Conservation (phyloP, 2,113 vertebrate species). For the Podilymbus podiceps region DNA sequence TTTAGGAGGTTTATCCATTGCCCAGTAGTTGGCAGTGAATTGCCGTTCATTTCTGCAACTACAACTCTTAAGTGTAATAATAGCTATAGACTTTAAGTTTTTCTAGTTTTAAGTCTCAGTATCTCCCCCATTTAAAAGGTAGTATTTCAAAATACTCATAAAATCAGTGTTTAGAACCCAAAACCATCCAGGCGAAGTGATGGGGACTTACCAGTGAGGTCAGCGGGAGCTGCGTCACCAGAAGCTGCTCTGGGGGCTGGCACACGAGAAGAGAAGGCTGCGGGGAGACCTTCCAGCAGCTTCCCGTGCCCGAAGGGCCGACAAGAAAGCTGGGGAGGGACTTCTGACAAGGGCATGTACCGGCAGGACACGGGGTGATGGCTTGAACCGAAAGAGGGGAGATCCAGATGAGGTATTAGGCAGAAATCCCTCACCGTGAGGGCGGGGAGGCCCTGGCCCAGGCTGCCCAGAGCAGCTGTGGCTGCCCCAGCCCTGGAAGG, state of each 20-base stretch:
- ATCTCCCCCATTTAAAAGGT: neutral
- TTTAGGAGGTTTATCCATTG: neutral
- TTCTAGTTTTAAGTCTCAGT: neutral
- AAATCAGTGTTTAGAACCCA: neutral
- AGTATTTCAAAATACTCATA: neutral
- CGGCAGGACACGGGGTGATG: too few species aligned
- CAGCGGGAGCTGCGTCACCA: neutral
- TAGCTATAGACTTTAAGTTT: neutral
- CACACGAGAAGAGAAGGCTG: neutral
- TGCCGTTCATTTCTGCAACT: neutral
- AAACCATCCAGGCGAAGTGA: rapidly evolving
- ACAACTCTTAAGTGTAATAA: neutral
- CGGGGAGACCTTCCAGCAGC: too few species aligned
- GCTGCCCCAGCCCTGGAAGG: too few species aligned
- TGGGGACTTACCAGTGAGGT: neutral
- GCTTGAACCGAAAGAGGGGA: too few species aligned
- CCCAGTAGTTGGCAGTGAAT: neutral
- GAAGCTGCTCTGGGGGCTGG: rapidly evolving
- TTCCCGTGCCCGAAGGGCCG: too few species aligned
- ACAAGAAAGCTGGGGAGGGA: too few species aligned
- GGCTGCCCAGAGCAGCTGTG: too few species aligned
- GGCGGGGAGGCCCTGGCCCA: too few species aligned
- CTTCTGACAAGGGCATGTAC: too few species aligned
- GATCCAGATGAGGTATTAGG: too few species aligned
- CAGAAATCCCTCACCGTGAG: too few species aligned